Evolutionary conservation across 2,797 vertebrate species (phyloP).

Genomic region (Scolopax rusticola): DNA sequence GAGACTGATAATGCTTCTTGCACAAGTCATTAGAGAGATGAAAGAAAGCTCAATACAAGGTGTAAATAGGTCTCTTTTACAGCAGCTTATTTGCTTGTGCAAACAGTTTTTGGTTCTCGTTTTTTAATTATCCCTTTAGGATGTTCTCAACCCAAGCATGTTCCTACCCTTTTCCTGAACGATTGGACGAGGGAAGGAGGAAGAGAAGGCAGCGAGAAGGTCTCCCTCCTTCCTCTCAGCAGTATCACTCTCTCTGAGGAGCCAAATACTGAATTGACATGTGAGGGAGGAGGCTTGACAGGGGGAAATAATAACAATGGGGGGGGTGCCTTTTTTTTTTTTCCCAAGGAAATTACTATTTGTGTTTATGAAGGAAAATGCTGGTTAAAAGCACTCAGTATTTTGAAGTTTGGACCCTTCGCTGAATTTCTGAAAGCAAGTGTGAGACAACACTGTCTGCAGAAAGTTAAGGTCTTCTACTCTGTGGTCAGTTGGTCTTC

Average conservation of each 20-base stretch:
- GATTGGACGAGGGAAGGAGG: not conserved
- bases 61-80: not conserved
- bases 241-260: not conserved
- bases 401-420: not conserved
- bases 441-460: not conserved
- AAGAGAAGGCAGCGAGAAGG: not conserved
- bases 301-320: not conserved
- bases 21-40: not conserved
- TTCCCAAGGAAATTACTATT: not conserved
- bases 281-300: not conserved
- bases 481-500: not conserved
- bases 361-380: not conserved
- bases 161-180: not conserved
- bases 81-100: conserved; percentile 17
- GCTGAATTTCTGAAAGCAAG: not conserved
- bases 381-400: not conserved
- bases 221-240: not conserved
- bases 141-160: not conserved
- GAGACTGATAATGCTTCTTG: not conserved
- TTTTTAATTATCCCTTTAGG: not conserved
- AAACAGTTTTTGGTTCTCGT: not conserved
- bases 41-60: not conserved
- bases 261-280: not conserved
- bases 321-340: not conserved
- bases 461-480: not conserved